Percentiles rank a stretch among this genome's conserved stretches.
phyloP scores from a whole-genome alignment of 2,113 vertebrate species.

The Brachirus orientalis region DNA sequence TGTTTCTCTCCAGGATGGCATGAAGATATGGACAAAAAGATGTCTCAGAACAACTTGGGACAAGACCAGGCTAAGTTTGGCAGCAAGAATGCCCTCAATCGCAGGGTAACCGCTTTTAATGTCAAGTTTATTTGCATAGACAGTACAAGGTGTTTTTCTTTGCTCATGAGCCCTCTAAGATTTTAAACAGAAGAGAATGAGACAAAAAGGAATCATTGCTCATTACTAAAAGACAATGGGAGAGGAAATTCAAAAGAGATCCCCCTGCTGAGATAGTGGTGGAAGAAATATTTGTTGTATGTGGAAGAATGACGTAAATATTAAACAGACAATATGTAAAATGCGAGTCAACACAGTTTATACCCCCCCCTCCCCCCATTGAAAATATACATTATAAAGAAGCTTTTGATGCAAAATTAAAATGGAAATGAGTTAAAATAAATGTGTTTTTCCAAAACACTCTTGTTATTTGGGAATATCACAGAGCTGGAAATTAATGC shows the following conservation, averaged over 20 bases:
- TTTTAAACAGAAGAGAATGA: neutral
- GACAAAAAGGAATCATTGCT: neutral
- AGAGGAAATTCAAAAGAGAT: neutral
- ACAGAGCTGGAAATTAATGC: conserved; percentile 2
- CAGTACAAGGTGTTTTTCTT: neutral
- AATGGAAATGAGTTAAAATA: neutral
- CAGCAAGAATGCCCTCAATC: conserved; percentile 92
- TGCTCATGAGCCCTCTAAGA: neutral
- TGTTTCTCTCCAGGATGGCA: conserved; percentile 80
- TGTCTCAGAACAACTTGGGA: conserved; percentile 89
- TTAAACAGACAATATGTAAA: too few species aligned
- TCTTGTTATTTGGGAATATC: conserved; percentile 6
- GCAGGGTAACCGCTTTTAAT: conserved; percentile 83
- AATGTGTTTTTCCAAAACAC: neutral
- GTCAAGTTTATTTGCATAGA: neutral
- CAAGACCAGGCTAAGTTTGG: conserved; percentile 92
- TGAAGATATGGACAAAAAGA: conserved; percentile 90
- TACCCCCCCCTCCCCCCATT: neutral
- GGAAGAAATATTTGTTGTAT: neutral
- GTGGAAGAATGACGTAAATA: neutral
- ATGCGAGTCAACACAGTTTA: neutral
- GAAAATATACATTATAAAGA: conserved; percentile 10
- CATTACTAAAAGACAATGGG: neutral
- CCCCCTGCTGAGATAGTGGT: neutral
- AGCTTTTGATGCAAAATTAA: conserved; percentile 2